Evolutionary conservation across 2,888 invertebrate species (phyloP), one percentile per base, ranked within the genome.

Genomic region (Nematopogon swammerdamellus): DNA sequence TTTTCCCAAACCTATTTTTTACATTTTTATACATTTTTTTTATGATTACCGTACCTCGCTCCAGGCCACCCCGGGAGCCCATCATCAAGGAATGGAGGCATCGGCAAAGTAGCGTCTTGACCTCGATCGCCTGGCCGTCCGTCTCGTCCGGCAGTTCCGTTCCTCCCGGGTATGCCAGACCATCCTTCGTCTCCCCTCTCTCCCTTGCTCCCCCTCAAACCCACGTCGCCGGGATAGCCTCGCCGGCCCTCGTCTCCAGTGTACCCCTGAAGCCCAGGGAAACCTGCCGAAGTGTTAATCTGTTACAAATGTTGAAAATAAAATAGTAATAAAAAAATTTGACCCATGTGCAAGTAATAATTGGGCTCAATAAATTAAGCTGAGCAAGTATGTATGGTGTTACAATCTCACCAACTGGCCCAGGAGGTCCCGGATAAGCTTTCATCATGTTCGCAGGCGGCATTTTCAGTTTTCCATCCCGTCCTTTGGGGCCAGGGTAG

Each of bases 111-210:
- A 52, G 81, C 77, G 3, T 67, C 58, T 2, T 52, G 54, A n/a
- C 87, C 87, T 1, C 75, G 72, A 18, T 55, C 56, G 4, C 86
- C 87, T 8, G 80, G 72, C 1, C 53, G 51, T 3, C 87, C 86
- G 50, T 82, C 72, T 2, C 62, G 60, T 14, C 86, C 86, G 52
- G 70, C 64, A 1, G 63, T 58, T 45, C 84, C 83, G 52, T 75
- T 71, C 5, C 63, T 58, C 4, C 82, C 82, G 3, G 72, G 69
- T 17, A 53, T n/a, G 4, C 85, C 85, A 16, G 76, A 70, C 2
- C 55, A 60, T 1, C 84, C 84, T 1, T 60, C 59, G 1, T 63
- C 59, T 8, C 85, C 87, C 45, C 63, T 60, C 14, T 59, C 52
- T n/a, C 60, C 61, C 20, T 60, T 63, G 1, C 57, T 58, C 2